A percentile compares a stretch with the other conserved stretches of the same genome.
Conservation (phyloP, 2,797 vertebrate species). For the Macropus fuliginosus region DNA sequence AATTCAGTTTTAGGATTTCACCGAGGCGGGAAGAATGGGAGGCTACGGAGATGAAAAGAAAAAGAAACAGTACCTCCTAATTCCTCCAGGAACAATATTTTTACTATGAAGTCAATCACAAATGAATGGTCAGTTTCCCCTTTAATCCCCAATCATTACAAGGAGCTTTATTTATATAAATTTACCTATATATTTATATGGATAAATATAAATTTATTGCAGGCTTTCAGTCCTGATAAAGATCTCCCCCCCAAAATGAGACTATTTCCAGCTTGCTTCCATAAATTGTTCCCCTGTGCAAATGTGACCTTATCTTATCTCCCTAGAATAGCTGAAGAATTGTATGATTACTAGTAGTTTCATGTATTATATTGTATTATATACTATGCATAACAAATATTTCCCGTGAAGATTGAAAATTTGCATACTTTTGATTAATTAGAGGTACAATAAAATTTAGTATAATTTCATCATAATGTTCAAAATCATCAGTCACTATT, state of each 20-base stretch:
- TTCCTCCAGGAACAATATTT: constrained; percentile 71
- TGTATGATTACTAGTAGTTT: constrained; percentile 94
- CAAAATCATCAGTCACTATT: no score
- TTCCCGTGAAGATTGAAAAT: no score
- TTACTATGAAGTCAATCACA: constrained; percentile 75
- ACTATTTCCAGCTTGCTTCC: constrained; percentile 97
- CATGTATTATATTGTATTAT: constrained; percentile 75
- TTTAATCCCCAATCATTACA: constrained; percentile 77
- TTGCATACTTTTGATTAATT: no score
- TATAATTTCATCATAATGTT: no score
- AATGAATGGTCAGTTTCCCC: constrained; percentile 80
- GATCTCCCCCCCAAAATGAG: constrained; percentile 91
- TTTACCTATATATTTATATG: no score
- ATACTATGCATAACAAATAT: no score
- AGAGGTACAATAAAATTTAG: no score
- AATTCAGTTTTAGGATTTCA: constrained; percentile 78
- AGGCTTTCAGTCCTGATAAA: constrained; percentile 87
- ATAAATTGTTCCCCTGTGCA: constrained; percentile 95
- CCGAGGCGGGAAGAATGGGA: constrained; percentile 69
- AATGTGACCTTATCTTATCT: constrained; percentile 93
- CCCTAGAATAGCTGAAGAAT: constrained; percentile 93
- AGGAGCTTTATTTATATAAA: constrained; percentile 73
- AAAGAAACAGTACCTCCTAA: constrained; percentile 71
- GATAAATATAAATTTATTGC: constrained; percentile 78
- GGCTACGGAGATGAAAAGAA: constrained; percentile 70